Base-by-base conservation (phyloP, 2,888 invertebrate genomes). In the Geophilus truncorum region DNA sequence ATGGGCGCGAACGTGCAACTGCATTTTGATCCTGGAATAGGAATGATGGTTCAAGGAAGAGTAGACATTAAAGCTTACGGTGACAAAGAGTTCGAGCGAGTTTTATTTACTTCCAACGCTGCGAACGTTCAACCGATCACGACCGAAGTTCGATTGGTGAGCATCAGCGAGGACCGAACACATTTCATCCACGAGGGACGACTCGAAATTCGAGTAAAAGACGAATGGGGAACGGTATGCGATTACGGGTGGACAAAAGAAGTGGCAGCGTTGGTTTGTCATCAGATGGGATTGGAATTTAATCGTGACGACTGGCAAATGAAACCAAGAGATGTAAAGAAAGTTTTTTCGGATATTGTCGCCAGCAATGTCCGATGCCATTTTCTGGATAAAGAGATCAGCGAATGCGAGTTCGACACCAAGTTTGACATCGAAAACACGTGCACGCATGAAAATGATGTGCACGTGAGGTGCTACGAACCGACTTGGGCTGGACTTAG, bases 141-240 rank as follows among this genome's bases (percentile, higher is more conserved):
- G 12, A 28, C 25, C 3, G 70, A 10, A 25, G 70, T 28, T 23
- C 70, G 70, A 12, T 70, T 70, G 10, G 28, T 28, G 9, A 70
- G 70, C 15, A 10, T 70, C 70, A 70, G 70, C n/a, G 70, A 70
- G 15, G 70, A 70, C 6, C 25, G 70, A 25, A n/a, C n/a, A 10
- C 9, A 70, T 28, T 70, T 70, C n/a, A 12, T 70, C 28, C 70
- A 70, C 70, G 70, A 70, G 28, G 99, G 99, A 0, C 90, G 97
- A 83, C 87, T 96, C 45, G 94, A 95, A 88, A 91, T 98, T 0
- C 91, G 92, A 84, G 89, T 97, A 9, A 91, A 93, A 81, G 93
- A 93, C 0, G 92, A 92, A 86, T 98, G 98, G 98, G 98, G 98
- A 40, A 98, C 98, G 0, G 95, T 99, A 0, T 99, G 99, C 86